Conservation (phyloP, 2,113 vertebrate species). For the Osmerus mordax region DNA sequence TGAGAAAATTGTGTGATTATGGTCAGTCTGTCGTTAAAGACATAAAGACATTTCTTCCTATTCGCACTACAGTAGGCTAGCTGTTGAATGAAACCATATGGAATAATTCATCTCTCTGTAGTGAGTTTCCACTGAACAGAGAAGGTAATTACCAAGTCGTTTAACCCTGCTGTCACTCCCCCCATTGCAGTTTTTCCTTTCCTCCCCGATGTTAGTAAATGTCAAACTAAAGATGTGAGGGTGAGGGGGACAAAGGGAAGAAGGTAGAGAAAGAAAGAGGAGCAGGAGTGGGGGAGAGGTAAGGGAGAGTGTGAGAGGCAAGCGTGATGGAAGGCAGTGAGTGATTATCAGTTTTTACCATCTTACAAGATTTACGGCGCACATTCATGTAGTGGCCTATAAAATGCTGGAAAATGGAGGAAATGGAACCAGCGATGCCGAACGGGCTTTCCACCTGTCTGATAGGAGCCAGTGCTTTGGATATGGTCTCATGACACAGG, state of each 20-base stretch:
- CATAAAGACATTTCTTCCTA: background rate
- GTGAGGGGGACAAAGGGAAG: background rate
- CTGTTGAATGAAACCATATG: constrained; percentile 31
- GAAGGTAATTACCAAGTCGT: constrained; percentile 47
- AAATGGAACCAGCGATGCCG: background rate
- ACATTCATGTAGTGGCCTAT: constrained; percentile 14
- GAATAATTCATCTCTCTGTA: constrained; percentile 35
- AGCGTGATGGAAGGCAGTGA: constrained; percentile 1
- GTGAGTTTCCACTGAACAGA: constrained; percentile 9
- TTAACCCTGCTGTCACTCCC: constrained; percentile 29
- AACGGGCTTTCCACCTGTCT: background rate
- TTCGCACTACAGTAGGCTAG: constrained; percentile 10
- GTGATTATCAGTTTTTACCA: constrained; percentile 38
- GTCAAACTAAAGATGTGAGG: constrained; percentile 20
- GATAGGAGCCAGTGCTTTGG: background rate
- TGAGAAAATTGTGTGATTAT: constrained; percentile 1
- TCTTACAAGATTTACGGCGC: constrained; percentile 32
- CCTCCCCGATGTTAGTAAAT: constrained; percentile 28
- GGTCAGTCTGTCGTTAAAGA: background rate
- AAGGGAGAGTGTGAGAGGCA: too few species aligned
- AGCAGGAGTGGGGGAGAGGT: background rate
- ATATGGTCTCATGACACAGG: too few species aligned
- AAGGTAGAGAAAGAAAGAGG: background rate
- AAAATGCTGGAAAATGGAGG: background rate
- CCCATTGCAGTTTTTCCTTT: constrained; percentile 40